phyloP scores from a whole-genome alignment of 1,140 invertebrate genomes.

The Heterodera carotae region DNA sequence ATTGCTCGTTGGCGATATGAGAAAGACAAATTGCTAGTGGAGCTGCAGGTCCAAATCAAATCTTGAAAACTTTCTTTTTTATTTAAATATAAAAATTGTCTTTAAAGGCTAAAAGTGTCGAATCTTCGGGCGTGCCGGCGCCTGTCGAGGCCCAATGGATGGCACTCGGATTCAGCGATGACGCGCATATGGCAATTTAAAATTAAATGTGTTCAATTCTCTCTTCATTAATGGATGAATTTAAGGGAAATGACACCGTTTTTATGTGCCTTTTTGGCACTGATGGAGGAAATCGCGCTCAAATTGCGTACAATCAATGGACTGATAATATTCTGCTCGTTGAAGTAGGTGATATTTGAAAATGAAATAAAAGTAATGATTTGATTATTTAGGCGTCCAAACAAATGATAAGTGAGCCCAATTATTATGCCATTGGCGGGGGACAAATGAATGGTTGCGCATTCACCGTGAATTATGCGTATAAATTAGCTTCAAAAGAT shows the following conservation, averaged over 20 bases:
- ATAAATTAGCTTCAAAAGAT: slow-evolving; percentile 10
- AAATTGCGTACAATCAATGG: slow-evolving; percentile 28
- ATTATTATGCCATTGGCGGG: not conserved
- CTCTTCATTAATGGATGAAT: not conserved
- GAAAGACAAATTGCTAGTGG: slow-evolving; percentile 22
- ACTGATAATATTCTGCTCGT: slow-evolving; percentile 27
- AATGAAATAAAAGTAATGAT: not conserved
- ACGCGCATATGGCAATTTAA: slow-evolving; percentile 13
- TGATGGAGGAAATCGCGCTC: slow-evolving; percentile 2
- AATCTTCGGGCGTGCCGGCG: not conserved
- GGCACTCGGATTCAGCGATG: slow-evolving; percentile 25
- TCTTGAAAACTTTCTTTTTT: not conserved
- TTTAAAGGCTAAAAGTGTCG: not conserved
- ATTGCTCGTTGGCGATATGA: slow-evolving; percentile 21
- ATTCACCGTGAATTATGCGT: slow-evolving; percentile 19
- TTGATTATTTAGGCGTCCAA: slow-evolving; percentile 18
- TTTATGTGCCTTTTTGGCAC: slow-evolving; percentile 16
- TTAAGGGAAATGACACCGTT: slow-evolving; percentile 24
- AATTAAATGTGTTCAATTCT: not conserved
- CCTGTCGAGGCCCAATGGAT: slow-evolving; percentile 23
- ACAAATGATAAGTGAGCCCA: not conserved
- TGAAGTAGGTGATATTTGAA: slow-evolving; percentile 5
- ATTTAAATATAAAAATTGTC: not conserved
- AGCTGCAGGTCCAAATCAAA: slow-evolving; percentile 13
- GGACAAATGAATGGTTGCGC: slow-evolving; percentile 16